Base-by-base conservation (phyloP, 2,113 vertebrate genomes). In the Ardeotis arabs region DNA sequence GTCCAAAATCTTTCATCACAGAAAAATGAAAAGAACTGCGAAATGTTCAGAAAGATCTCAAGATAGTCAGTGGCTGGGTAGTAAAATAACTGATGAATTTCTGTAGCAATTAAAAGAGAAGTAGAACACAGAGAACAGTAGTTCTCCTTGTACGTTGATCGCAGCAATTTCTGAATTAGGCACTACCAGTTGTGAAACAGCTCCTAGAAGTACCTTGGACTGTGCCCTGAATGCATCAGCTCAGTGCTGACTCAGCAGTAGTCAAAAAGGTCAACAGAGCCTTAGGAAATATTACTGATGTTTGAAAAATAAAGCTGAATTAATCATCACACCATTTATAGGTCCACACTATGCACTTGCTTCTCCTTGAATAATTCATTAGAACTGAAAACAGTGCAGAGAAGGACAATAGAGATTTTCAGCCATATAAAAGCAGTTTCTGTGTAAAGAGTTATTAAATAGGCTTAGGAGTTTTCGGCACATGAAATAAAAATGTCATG, bases 1-100 rank as follows among this genome's bases (percentile, higher is more conserved):
- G 84, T 94, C 94, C 94, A 96, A 66, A 94, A 89, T 93, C 87
- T 94, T 95, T 94, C 69, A 87, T 74, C 69, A n/a, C 14, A 93
- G 84, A 84, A 72, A 95, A 96, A 95, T 92, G 52, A 91, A 95
- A 94, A 94, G 88, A 88, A 49, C 77, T 76, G 52, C 29, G 69
- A 60, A 92, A 87, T 68, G 84, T 96, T 94, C 80, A 87, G 62
- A 94, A 89, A 59, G 31, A 64, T 89, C 68, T 95, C 77, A 91
- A 87, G 74, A 89, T 60, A 95, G 73, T 84, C 64, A 59, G 33
- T 76, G 80, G 3, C 81, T 92, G 56, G 21, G 52, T 70, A 84
- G 70, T 87, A 77, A 91, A 78, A 94, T 56, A 84, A 86, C 72
- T 80, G 39, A 49, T 63, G 37, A 67, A 31, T 89, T 92, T 92